Base-by-base conservation (phyloP, 2,888 invertebrate species). In the Dexiosoma caninum region DNA sequence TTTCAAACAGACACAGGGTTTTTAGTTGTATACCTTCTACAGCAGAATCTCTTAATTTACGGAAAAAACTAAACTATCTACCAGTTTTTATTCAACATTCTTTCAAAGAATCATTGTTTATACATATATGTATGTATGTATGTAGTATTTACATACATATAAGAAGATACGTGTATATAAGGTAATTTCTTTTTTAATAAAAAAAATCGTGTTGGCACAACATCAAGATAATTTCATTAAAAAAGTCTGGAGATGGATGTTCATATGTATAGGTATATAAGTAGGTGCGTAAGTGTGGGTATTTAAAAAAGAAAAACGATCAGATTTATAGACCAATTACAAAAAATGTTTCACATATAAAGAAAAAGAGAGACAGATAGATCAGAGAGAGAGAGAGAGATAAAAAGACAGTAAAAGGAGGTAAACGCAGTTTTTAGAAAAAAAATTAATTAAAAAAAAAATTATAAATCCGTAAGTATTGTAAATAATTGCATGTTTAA, bases 141-240 rank as follows among this genome's bases (percentile, higher is more conserved):
- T 53, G 21, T 72, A 60, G 30, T 53, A 14, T n/a, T n/a, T n/a
- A n/a, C n/a, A n/a, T n/a, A n/a, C n/a, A n/a, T n/a, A n/a, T 27
- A 27, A 3, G 27, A 27, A 27, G 3, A 27, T 27, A 5, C 6
- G 6, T 27, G 3, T 27, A 27, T 27, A 27, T 27, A 27, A 3
- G 6, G 27, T 27, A 6, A 27, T 27, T 27, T 27, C 3, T 5
- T 23, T 14, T 37, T 57, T 16, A 23, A 40, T 74, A 53, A 8
- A 74, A 75, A n/a, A 62, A 64, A 70, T 66, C 21, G 60, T 72
- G 53, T 69, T 7, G 67, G 57, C 57, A 77, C 76, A 72, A 81
- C 80, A 81, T 77, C 80, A 77, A 81, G 49, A 76, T 76, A 72
- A 51, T 72, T 55, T 51, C 46, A 16, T n/a, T 30, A 37, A 77